Evolutionary conservation across 1,140 invertebrate genomes (phyloP).

Genomic region (Pararge aegeria): DNA sequence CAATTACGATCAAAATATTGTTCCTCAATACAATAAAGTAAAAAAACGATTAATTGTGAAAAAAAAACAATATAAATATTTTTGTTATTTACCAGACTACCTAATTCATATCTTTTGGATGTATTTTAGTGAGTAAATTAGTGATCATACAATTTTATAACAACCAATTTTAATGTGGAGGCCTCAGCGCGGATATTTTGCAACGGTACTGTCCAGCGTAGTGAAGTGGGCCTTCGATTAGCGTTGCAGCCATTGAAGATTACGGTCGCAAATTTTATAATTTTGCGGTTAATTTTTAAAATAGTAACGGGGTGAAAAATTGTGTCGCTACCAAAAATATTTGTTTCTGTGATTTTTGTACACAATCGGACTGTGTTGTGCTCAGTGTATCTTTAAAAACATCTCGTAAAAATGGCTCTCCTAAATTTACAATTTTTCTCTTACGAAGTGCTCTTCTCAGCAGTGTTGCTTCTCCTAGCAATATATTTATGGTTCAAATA

Average conservation of each 20-base stretch:
- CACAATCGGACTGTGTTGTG: not conserved
- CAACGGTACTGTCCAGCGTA: conserved; percentile 21
- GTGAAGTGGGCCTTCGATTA: conserved; percentile 8
- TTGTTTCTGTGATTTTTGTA: no score
- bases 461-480: conserved; percentile 32
- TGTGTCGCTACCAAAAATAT: no score
- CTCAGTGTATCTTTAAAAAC: not conserved
- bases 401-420: conserved; percentile 20
- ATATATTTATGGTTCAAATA: conserved; percentile 65
- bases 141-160: no score
- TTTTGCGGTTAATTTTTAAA: not conserved
- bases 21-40: no score
- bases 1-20: no score
- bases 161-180: not conserved
- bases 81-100: no score
- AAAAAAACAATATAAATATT: no score
- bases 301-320: no score
- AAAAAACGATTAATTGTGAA: no score
- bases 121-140: no score
- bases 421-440: conserved; percentile 31
- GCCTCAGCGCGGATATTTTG: conserved; percentile 32
- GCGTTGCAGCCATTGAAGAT: not conserved
- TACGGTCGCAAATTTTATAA: conserved; percentile 6
- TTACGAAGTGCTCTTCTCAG: conserved; percentile 31
- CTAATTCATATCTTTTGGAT: no score